Evolutionary conservation across 1,140 invertebrate genomes (phyloP), one percentile per base, ranked within the genome.

Genomic region (Akabosia matsudoensis): DNA sequence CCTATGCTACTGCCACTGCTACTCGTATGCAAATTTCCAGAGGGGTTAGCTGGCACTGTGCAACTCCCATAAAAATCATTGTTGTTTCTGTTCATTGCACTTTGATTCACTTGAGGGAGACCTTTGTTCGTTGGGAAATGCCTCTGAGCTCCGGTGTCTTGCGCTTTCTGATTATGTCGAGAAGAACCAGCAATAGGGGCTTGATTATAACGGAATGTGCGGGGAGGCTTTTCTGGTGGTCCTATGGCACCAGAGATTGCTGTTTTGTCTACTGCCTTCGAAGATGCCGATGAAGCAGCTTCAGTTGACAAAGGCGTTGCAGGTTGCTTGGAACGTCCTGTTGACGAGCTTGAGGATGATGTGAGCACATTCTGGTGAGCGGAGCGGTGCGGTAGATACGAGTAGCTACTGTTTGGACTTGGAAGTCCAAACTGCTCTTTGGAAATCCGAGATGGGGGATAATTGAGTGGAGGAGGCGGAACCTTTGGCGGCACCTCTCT

Each of bases 191-290:
- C 37, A 10, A 18, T 10, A 13, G 33, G 33, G 4, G 52, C 73
- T 31, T 56, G 28, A 52, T 81, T 78, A 52, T 81, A 79, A 0
- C 78, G 70, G 33, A 81, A 81, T 33, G 80, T 81, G 22, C 80
- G 26, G 3, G 80, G 80, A 13, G 80, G 80, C 74, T 81, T 81
- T 30, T 81, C 80, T 14, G 80, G 80, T 56, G 80, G 80, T 72
- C 33, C 33, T n/a, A n/a, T n/a, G n/a, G n/a, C n/a, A n/a, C n/a
- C n/a, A n/a, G n/a, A n/a, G n/a, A n/a, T n/a, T n/a, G n/a, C n/a
- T n/a, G n/a, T n/a, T n/a, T n/a, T n/a, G 33, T 51, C n/a, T 2
- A 24, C 28, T 22, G 56, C 28, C 18, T 7, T 18, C 7, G 37
- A 7, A 10, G 37, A 45, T 45, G 37, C 37, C 18, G 37, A 7